These are phyloP conservation scores for Ceratotherium simum DNA, from an alignment of 2,113 vertebrate species.

Conservation along the genomic window DNA sequence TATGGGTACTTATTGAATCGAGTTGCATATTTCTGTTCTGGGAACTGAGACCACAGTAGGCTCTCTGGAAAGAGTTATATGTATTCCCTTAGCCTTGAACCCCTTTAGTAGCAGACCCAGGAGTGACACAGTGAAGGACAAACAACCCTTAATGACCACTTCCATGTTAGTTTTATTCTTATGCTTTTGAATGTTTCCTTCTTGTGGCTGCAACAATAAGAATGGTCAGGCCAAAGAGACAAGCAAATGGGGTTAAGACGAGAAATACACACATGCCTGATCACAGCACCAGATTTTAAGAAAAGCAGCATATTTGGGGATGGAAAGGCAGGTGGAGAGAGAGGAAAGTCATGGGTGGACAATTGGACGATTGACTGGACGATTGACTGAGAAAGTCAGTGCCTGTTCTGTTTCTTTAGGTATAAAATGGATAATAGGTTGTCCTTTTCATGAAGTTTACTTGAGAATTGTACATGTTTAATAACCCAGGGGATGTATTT, in stretches of 20 bases:
- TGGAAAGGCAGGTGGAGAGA: not conserved
- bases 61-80: not conserved
- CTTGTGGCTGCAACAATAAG: not conserved
- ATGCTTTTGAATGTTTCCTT: not conserved
- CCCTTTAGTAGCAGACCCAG: not conserved
- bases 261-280: not conserved
- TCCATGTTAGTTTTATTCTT: not conserved
- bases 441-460: conserved; percentile 1
- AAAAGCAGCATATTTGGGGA: not conserved
- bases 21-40: not conserved
- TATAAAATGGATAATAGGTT: not conserved
- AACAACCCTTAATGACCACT: not conserved
- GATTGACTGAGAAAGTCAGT: not conserved
- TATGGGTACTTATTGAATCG: not conserved
- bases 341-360: not conserved
- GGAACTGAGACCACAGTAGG: not conserved
- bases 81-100: not conserved
- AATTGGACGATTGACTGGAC: not conserved
- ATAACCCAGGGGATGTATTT: conserved; percentile 33
- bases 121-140: not conserved
- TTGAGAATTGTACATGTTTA: conserved; percentile 27
- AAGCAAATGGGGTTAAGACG: not conserved
- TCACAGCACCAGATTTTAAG: not conserved
- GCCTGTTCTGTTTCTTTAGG: not conserved
- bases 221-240: not conserved